Base-by-base conservation (phyloP, 2,888 invertebrate species). In the Cephonodes hylas region DNA sequence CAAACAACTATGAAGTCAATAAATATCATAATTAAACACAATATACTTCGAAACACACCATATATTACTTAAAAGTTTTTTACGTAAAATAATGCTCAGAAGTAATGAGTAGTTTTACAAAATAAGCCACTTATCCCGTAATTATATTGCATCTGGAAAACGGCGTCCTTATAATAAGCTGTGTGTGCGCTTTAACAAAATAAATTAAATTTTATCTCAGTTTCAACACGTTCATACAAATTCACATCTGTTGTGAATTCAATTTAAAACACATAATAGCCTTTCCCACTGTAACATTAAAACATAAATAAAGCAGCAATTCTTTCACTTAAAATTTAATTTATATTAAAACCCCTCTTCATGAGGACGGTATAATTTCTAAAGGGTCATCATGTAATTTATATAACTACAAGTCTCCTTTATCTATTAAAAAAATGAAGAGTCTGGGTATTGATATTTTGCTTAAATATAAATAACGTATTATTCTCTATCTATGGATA, bases 211-310 rank as follows among this genome's bases (percentile, higher is more conserved):
- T 60, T 58, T 62, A 60, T 63, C 18, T 44, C 20, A 27, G 31
- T 45, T 53, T 57, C 38, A 63, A 31, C 45, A 8, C 23, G 34
- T 53, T 45, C 27, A 60, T 53, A 60, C 46, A 15, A 45, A 59
- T 31, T 25, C 31, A 25, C 38, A 25, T 22, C 44, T 25, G 38
- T 48, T 61, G 45, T 42, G 61, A 64, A 64, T 66, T 59, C 38
- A 61, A 64, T 64, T 63, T 60, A 59, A 63, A 58, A 34, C 20
- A 23, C 22, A 58, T 59, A 46, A 66, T 63, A 63, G 22, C 61
- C 56, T 62, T 61, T 62, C 22, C 18, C n/a, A 22, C 27, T 31
- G 45, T 38, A 58, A 46, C 34, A 45, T 6, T 2, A 27, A 56
- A 58, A 42, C 22, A 45, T 22, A 45, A 13, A 13, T 20, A 45